These are phyloP conservation scores for Falco cherrug DNA, from an alignment of 2,797 vertebrate genomes.

Conservation along the genomic window DNA sequence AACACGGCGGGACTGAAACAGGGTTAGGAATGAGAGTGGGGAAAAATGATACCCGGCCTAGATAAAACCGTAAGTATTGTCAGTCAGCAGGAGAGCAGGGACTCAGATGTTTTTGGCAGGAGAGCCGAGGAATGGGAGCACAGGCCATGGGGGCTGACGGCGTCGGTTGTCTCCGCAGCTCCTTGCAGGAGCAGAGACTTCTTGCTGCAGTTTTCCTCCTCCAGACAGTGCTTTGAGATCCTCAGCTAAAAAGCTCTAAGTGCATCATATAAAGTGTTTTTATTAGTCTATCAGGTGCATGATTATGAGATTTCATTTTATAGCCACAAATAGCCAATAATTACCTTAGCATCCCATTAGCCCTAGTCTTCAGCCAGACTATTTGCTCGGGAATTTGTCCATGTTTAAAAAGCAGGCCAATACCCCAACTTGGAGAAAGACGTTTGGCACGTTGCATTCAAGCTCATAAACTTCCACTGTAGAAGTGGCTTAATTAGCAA, in stretches of 20 bases:
- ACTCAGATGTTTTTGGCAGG: conserved; percentile 35
- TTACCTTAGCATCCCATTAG: conserved; percentile 50
- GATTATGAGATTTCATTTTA: conserved; percentile 36
- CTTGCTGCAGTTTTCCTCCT: not conserved
- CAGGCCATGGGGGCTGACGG: not conserved
- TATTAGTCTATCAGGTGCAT: conserved; percentile 53
- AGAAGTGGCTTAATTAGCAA: conserved; percentile 66
- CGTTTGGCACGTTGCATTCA: not conserved
- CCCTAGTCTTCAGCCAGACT: not conserved
- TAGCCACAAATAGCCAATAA: conserved; percentile 48
- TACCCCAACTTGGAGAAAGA: not conserved
- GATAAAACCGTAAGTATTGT: conserved; percentile 29
- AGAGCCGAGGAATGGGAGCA: not conserved
- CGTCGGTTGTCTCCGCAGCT: not conserved
- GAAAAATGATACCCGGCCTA: conserved; percentile 21
- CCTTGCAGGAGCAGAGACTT: not conserved
- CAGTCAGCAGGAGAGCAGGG: conserved; percentile 24
- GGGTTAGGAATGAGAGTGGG: not conserved
- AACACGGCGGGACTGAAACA: conserved; percentile 23
- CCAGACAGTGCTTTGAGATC: conserved; percentile 18
- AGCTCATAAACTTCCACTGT: conserved; percentile 51
- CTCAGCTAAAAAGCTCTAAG: conserved; percentile 42
- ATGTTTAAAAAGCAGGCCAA: not conserved
- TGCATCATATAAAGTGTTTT: conserved; percentile 53
- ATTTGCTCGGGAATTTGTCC: not conserved